Base-by-base conservation (phyloP, 2,888 invertebrate species). In the Nebria salina region DNA sequence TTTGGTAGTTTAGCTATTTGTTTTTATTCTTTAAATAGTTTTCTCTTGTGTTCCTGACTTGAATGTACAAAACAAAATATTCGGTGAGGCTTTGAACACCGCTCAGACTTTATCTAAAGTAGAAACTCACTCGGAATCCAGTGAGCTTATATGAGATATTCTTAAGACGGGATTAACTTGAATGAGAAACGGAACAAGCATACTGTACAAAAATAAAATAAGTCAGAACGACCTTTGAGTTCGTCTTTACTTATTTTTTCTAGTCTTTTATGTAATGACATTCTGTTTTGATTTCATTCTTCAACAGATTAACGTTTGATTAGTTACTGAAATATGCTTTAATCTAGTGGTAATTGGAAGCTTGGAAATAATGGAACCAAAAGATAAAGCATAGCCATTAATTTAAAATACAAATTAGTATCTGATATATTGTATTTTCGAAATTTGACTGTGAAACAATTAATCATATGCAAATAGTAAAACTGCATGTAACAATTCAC, bases 41-140 rank as follows among this genome's bases (percentile, higher is more conserved):
- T 54, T 78, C 65, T 74, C 74, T 78, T 78, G 78, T 78, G 73
- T 66, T 65, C 11, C 42, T 41, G 78, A 74, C 65, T 65, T 73
- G 78, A 78, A 78, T 78, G 74, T 54, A 54, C 54, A 78, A 73
- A 65, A 78, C 78, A 74, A 78, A 78, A 78, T 78, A 78, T 78
- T 78, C 72, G 77, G 73, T 41, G 8, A 42, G 64, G 70, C 76
- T 76, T 76, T 76, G 70, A 15, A 34, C 20, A 34, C 25, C n/a
- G 73, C 9, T 72, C 72, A 72, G 77, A 13, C 73, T 73, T 77
- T 78, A 78, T 25, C 26, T 68, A 26, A 25, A 68, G 26, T 26
- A 68, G 54, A 54, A 54, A 54, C 13, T 8, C 11, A 54, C 54
- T 54, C 54, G 54, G 54, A 54, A 54, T 54, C 54, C 54, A 54